These are phyloP conservation scores for Fulmarus glacialis DNA, from an alignment of 2,113 vertebrate species.

Conservation along the genomic window DNA sequence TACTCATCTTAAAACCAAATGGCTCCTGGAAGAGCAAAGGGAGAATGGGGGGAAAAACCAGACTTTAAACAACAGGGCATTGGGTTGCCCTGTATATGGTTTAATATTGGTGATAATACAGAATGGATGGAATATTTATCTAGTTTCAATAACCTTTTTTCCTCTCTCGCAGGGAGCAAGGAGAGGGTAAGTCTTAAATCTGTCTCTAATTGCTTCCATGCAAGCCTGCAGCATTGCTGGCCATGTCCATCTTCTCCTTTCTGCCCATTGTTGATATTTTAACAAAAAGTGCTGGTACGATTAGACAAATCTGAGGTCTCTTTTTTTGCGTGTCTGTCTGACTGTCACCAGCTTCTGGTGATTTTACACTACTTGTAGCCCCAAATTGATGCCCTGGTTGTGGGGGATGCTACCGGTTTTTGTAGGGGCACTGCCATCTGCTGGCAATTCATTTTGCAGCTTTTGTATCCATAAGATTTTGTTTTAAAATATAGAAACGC, in stretches of 20 bases:
- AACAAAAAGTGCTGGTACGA: not conserved
- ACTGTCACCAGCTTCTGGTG: not conserved
- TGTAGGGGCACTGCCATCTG: constrained; percentile 50
- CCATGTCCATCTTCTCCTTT: not conserved
- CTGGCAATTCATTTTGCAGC: not conserved
- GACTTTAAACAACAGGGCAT: not conserved
- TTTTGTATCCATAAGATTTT: not conserved
- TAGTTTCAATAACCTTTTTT: constrained; percentile 1
- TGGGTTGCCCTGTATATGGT: not conserved
- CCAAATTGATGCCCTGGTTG: not conserved
- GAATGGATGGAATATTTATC: not conserved
- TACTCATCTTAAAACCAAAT: not conserved
- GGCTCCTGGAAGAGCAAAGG: not conserved
- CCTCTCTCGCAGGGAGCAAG: constrained; percentile 80
- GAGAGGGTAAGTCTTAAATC: constrained; percentile 84
- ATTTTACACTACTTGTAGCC: not conserved
- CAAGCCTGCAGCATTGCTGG: not conserved
- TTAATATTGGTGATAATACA: not conserved
- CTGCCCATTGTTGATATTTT: not conserved
- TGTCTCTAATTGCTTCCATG: not conserved
- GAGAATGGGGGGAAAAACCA: not conserved
- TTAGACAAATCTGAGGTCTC: not conserved
- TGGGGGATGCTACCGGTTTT: not conserved
- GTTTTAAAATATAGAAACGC: not conserved
- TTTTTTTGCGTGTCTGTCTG: not conserved